Evolutionary conservation across 2,888 invertebrate species (phyloP).

Genomic region (Nomada hirtipes): DNA sequence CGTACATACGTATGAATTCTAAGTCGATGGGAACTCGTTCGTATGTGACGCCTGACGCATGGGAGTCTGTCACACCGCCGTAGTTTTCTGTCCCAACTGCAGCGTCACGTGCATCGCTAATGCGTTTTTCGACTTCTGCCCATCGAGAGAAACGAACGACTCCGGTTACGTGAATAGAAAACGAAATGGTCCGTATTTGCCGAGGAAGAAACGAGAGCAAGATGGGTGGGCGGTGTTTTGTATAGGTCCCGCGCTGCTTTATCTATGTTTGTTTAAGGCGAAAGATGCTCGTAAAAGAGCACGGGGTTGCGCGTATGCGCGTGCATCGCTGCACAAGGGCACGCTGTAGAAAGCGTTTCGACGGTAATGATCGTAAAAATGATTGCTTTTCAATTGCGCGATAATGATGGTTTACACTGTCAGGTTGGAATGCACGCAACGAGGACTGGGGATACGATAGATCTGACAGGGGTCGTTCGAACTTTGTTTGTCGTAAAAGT

Average conservation of each 20-base stretch:
- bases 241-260: slow-evolving; percentile 18
- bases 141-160: slow-evolving; percentile 45
- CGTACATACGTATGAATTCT: slow-evolving; percentile 47
- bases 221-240: slow-evolving; percentile 9
- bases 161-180: slow-evolving; percentile 32
- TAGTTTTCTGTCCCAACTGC: slow-evolving; percentile 55
- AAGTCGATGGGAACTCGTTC: slow-evolving; percentile 40
- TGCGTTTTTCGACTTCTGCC: slow-evolving; percentile 69
- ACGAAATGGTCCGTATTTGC: slow-evolving; percentile 14
- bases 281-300: slow-evolving; percentile 51
- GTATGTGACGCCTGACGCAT: slow-evolving; percentile 41
- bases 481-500: slow-evolving; percentile 48
- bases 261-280: slow-evolving; percentile 53
- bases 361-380: slow-evolving; percentile 54
- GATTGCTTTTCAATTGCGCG: slow-evolving; percentile 24
- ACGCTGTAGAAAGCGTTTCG: slow-evolving; percentile 21
- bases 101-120: slow-evolving; percentile 79
- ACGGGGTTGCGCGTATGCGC: background rate
- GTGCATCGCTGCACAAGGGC: background rate
- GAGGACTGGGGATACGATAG: slow-evolving; percentile 3
- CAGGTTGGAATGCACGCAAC: background rate
- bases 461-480: background rate
- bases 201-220: slow-evolving; percentile 9
- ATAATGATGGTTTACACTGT: slow-evolving; percentile 29
- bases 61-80: slow-evolving; percentile 59